phyloP scores from a whole-genome alignment of 23 tunicate species.

The Aplidium turbinatum region DNA sequence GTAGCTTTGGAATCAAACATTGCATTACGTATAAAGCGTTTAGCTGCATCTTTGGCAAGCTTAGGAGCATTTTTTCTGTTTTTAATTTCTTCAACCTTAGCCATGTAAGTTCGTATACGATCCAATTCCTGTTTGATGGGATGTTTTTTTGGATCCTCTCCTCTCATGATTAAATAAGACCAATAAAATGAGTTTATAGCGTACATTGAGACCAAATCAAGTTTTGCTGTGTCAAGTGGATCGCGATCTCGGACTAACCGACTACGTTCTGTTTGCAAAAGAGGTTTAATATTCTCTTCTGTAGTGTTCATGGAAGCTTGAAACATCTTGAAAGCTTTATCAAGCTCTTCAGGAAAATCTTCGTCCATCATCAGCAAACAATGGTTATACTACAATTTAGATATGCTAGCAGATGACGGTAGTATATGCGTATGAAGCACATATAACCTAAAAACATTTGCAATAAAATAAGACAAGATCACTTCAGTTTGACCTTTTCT shows the following conservation, averaged over 20 bases:
- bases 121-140: slow-evolving; percentile 75
- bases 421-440: no score
- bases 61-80: slow-evolving; percentile 71
- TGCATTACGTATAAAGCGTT: slow-evolving; percentile 63
- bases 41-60: slow-evolving; percentile 66
- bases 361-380: slow-evolving; percentile 31
- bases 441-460: no score
- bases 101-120: slow-evolving; percentile 71
- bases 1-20: slow-evolving; percentile 70
- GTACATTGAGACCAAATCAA: slow-evolving; percentile 62
- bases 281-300: slow-evolving; percentile 31
- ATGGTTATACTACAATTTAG: neutral
- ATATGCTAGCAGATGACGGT: no score
- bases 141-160: slow-evolving; percentile 67
- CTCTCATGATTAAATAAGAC: slow-evolving; percentile 66
- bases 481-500: no score
- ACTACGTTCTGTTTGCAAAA: slow-evolving; percentile 43
- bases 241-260: slow-evolving; percentile 21
- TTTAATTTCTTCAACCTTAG: slow-evolving; percentile 65
- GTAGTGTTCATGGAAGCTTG: slow-evolving; percentile 11
- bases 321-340: slow-evolving; percentile 42
- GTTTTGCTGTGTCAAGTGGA: slow-evolving; percentile 59
- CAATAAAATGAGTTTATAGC: slow-evolving; percentile 74
- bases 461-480: no score
- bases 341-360: slow-evolving; percentile 72